Conservation (phyloP, 1,140 invertebrate species). For the roundworm (Caenorhabditis elegans) region WBcel235 BX284602.5:8306001-8306500, state of each 20-base stretch:
- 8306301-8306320: slow-evolving; percentile 83
- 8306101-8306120: too few relatives aligned
- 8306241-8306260: slow-evolving; percentile 42
- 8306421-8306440: not conserved
- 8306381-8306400: too few relatives aligned
- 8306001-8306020: not conserved
- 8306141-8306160: too few relatives aligned
- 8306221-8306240: slow-evolving; percentile 40
- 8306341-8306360: too few relatives aligned
- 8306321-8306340: not conserved
- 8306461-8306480: too few relatives aligned
- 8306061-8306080: too few relatives aligned
- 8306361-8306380: not conserved
- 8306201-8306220: not conserved
- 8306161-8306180: not conserved
- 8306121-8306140: too few relatives aligned
- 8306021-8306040: not conserved
- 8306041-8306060: too few relatives aligned
- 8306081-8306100: too few relatives aligned
- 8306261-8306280: slow-evolving; percentile 50
- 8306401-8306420: not conserved
- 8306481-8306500: too few relatives aligned
- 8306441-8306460: too few relatives aligned
- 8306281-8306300: slow-evolving; percentile 79
- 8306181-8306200: not conserved